phyloP scores from a whole-genome alignment of 2,797 vertebrate genomes.

The Balearica regulorum region DNA sequence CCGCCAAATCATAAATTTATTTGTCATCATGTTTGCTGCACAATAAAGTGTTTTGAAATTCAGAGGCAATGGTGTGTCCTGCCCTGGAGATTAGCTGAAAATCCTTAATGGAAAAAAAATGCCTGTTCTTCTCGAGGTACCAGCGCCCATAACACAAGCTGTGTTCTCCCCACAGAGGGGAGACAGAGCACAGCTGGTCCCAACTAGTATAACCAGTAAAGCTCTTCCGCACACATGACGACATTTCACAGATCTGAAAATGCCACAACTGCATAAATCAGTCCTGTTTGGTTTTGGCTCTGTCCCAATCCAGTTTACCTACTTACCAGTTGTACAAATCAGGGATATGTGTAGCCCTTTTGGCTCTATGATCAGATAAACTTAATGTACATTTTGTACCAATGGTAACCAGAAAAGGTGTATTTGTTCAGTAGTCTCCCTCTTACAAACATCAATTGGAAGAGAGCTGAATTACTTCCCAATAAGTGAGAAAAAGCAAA shows the following conservation, averaged over 20 bases:
- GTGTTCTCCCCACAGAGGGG: not conserved
- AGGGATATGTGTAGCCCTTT: not conserved
- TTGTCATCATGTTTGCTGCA: not conserved
- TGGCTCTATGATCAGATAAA: not conserved
- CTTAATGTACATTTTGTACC: not conserved
- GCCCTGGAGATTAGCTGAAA: not conserved
- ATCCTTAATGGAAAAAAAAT: not conserved
- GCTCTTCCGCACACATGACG: not conserved
- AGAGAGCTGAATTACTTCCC: not conserved
- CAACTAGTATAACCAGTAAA: not conserved
- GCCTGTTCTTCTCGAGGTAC: not conserved
- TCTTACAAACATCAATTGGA: not conserved
- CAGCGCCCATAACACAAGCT: not conserved
- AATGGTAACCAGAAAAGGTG: not conserved
- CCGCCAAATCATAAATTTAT: not conserved
- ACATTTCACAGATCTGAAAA: not conserved
- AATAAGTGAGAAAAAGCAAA: not conserved
- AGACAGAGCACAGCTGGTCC: not conserved
- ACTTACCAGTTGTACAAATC: not conserved
- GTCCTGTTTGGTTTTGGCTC: not conserved
- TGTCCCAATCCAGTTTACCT: not conserved
- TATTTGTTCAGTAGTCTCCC: not conserved
- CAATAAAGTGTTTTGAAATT: not conserved
- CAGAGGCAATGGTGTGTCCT: not conserved
- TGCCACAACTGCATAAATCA: not conserved